These are phyloP conservation scores for Cheilosia variabilis DNA, from an alignment of 2,888 invertebrate species.

Conservation along the genomic window DNA sequence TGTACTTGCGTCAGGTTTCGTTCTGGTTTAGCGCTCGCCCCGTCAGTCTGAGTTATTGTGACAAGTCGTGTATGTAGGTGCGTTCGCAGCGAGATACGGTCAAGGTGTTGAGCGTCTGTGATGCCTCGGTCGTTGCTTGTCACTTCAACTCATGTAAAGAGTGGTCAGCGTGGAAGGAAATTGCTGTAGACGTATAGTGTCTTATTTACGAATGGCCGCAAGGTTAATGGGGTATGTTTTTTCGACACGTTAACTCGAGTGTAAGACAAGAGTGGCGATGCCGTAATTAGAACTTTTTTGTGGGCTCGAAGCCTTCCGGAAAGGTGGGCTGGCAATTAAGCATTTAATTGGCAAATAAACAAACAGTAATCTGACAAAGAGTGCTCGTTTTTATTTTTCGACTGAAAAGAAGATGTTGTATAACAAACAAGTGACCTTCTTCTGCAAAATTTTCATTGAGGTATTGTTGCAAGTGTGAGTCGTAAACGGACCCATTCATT, in stretches of 20 bases:
- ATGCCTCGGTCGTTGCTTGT: conserved; percentile 53
- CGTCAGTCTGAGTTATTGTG: conserved; percentile 59
- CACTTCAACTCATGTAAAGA: conserved; percentile 60
- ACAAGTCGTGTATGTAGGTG: conserved; percentile 37
- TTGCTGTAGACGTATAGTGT: conserved; percentile 26
- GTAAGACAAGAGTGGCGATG: conserved; percentile 49
- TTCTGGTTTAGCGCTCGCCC: conserved; percentile 43
- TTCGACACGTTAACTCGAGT: conserved; percentile 34
- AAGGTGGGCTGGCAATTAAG: conserved; percentile 29
- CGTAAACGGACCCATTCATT: conserved; percentile 10
- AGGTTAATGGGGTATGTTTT: conserved; percentile 57
- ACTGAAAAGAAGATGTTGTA: conserved; percentile 23
- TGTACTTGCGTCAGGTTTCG: conserved; percentile 32
- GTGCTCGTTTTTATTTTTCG: conserved; percentile 13
- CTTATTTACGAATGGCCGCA: conserved; percentile 64
- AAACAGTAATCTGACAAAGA: conserved; percentile 3
- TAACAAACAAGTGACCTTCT: conserved; percentile 15
- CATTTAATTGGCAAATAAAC: conserved; percentile 54
- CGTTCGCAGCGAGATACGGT: conserved; percentile 31
- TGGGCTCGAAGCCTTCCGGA: conserved; percentile 45
- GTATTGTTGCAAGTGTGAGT: conserved; percentile 2
- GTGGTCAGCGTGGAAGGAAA: conserved; percentile 45
- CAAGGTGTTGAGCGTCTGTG: conserved; percentile 54
- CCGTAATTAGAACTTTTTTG: conserved; percentile 48
- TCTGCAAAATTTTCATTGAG: conserved; percentile 2